phyloP scores from a whole-genome alignment of 1,140 invertebrate genomes.

The Acromyrmex echinatior region DNA sequence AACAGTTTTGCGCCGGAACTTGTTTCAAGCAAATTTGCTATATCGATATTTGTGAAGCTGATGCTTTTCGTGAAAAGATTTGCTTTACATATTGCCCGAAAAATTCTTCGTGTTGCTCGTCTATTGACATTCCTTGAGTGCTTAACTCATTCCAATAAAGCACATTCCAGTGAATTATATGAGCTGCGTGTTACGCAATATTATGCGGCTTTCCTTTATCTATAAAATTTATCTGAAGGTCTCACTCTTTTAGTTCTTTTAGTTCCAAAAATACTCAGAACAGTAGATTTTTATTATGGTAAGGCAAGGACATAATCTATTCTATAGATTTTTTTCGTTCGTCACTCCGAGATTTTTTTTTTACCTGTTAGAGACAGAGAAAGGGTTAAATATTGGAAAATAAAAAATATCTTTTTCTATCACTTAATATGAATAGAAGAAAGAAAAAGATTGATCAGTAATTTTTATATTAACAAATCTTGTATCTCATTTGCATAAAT shows the following conservation, averaged over 20 bases:
- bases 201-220: neutral
- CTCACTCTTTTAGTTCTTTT: neutral
- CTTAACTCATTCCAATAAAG: neutral
- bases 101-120: conserved; percentile 8
- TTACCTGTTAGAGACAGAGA: neutral
- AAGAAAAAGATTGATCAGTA: neutral
- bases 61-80: neutral
- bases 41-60: conserved; percentile 17
- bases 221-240: neutral
- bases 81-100: neutral
- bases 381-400: neutral
- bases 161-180: neutral
- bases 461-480: neutral
- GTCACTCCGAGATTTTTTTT: neutral
- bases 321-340: neutral
- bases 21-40: conserved; percentile 21
- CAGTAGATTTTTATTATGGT: conserved; percentile 11
- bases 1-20: neutral
- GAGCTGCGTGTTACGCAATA: conserved; percentile 15
- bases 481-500: neutral
- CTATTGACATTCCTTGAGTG: neutral
- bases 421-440: neutral
- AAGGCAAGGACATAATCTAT: conserved; percentile 9
- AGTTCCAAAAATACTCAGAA: neutral
- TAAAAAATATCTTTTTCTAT: neutral